Conservation (phyloP, 53 echinoderm and acorn worm species). For the Stichopus horrens region DNA sequence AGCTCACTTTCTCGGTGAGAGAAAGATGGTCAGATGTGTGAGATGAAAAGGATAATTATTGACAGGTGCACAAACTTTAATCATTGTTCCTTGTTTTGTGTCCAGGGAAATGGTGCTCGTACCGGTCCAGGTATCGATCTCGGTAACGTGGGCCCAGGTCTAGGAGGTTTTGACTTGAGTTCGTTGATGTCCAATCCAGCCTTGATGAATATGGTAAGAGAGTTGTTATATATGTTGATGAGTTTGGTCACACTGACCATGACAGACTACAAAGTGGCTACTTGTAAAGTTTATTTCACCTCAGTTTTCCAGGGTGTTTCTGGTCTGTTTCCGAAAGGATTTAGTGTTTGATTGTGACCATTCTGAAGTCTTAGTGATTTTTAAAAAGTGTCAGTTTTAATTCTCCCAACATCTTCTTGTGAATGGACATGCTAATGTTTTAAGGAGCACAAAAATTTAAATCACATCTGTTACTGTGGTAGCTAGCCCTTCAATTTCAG, state of each 20-base stretch:
- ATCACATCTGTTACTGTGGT: no score
- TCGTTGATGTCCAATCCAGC: conserved; percentile 83
- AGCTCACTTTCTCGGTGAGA: no score
- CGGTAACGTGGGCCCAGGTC: conserved; percentile 61
- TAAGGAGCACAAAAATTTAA: no score
- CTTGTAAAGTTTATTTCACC: no score
- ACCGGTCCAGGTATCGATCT: conserved; percentile 53
- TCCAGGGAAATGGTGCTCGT: conserved; percentile 54
- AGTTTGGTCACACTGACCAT: neutral
- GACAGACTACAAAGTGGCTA: neutral
- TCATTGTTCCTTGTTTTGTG: neutral
- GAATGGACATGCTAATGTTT: no score
- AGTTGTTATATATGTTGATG: neutral
- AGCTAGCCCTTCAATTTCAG: no score
- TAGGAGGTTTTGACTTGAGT: conserved; percentile 87
- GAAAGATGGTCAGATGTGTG: no score
- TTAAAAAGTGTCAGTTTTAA: no score
- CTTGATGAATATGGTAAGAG: conserved; percentile 77
- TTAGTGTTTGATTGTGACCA: neutral
- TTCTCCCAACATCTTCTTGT: no score
- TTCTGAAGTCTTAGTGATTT: neutral
- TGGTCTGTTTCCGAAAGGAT: neutral
- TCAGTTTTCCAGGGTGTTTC: no score
- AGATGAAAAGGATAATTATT: no score
- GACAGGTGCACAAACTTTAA: no score